These are phyloP conservation scores for Macrosiphum euphorbiae DNA, from an alignment of 2,888 invertebrate genomes.

Conservation along the genomic window DNA sequence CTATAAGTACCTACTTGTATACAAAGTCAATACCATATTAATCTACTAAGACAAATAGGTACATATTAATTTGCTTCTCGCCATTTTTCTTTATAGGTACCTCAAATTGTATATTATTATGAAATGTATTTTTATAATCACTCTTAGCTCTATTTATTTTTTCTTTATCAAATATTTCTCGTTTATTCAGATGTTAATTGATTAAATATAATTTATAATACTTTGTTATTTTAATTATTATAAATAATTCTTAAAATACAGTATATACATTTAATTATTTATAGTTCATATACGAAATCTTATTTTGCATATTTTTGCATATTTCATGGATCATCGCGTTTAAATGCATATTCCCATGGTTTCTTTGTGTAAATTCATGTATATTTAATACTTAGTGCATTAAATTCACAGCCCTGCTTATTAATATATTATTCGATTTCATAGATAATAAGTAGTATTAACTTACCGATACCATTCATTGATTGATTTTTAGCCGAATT, in stretches of 20 bases:
- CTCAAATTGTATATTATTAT: not conserved
- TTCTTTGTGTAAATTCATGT: too few relatives aligned
- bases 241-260: not conserved
- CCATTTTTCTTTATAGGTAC: not conserved
- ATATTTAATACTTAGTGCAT: too few relatives aligned
- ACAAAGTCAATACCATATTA: not conserved
- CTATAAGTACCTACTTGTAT: not conserved
- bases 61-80: not conserved
- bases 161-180: not conserved
- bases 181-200: not conserved
- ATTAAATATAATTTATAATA: not conserved
- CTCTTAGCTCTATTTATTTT: not conserved
- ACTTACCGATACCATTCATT: constrained; percentile 6
- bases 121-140: not conserved
- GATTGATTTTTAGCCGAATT: constrained; percentile 65
- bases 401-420: too few relatives aligned
- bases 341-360: too few relatives aligned
- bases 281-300: too few relatives aligned
- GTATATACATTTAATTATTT: too few relatives aligned
- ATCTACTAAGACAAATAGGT: not conserved
- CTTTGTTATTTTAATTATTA: not conserved
- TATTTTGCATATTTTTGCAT: too few relatives aligned
- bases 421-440: not conserved
- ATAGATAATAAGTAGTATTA: not conserved
- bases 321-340: too few relatives aligned